A percentile compares a stretch with the other conserved stretches of the same genome.
Conservation (phyloP, 2,888 invertebrate species). For the Scelioninae gen. 1 region DNA sequence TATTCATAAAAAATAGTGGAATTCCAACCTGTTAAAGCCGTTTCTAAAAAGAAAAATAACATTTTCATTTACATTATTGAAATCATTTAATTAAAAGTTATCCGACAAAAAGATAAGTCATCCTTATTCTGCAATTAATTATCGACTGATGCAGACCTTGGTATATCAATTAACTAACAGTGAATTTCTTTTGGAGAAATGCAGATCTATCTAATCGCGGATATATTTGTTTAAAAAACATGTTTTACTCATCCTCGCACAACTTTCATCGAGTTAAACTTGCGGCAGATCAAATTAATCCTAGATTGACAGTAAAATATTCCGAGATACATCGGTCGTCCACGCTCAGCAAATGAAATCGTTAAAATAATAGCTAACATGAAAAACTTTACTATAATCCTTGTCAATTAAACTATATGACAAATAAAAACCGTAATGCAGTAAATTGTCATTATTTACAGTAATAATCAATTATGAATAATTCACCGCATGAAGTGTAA, state of each 20-base stretch:
- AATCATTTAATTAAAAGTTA: background rate
- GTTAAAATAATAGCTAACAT: too few species aligned
- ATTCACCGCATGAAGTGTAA: too few species aligned
- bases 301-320: too few species aligned
- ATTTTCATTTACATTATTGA: background rate
- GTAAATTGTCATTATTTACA: too few species aligned
- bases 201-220: slow-evolving; percentile 23
- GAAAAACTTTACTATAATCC: too few species aligned
- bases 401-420: too few species aligned
- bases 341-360: too few species aligned
- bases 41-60: background rate
- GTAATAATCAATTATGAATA: too few species aligned
- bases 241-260: slow-evolving; percentile 7
- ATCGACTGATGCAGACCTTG: background rate
- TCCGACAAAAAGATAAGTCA: slow-evolving; percentile 10
- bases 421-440: too few species aligned
- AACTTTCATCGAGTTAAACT: slow-evolving; percentile 7
- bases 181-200: slow-evolving; percentile 9
- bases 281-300: background rate
- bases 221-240: slow-evolving; percentile 20
- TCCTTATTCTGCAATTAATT: slow-evolving; percentile 23
- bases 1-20: background rate
- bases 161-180: slow-evolving; percentile 22
- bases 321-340: too few species aligned
- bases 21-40: background rate